Evolutionary conservation across 1,140 invertebrate species (phyloP), one percentile per base, ranked within the genome.

Genomic region (Sycophaga agraensis): DNA sequence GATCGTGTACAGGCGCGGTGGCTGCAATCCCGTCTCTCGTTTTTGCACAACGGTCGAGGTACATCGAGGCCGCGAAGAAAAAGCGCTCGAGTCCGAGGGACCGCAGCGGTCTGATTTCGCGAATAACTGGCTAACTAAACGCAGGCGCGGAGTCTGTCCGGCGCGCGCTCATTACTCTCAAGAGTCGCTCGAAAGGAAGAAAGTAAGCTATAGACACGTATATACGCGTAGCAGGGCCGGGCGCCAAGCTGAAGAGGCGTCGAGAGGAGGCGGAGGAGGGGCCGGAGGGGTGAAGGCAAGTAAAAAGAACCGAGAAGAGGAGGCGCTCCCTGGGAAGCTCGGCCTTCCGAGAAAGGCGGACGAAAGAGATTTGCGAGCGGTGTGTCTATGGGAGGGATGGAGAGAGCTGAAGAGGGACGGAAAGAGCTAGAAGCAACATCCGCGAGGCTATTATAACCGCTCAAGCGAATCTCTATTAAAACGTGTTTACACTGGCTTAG

Each of bases 391-490:
- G n/a, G 66, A 68, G 59, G 64, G 31, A 39, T 17, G 12, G 34
- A 53, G 50, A 26, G 39, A 55, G 68, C 70, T 65, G 70, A 68
- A 67, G 68, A 69, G 73, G 70, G 63, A 69, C 68, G 71, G 67
- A 66, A 12, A 42, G 45, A 49, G 8, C 5, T 1, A 40, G 19
- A n/a, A 3, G 35, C 34, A 39, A 78, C 77, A 80, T 79, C 77
- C 76, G 77, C 75, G 77, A 80, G 76, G 78, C 79, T 81, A 81
- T 81, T 80, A 81, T 80, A 79, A 75, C 76, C 79, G 79, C 79
- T 81, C 79, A 77, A 81, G 79, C 79, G 79, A 81, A 81, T 80
- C 79, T 80, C 79, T 81, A 81, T 81, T 81, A 80, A 81, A 81
- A 80, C 76, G 77, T 81, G 78, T 81, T 81, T 81, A 80, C 78